Evolutionary conservation across 2,797 vertebrate species (phyloP).

Genomic region (Arctocebus calabarensis): DNA sequence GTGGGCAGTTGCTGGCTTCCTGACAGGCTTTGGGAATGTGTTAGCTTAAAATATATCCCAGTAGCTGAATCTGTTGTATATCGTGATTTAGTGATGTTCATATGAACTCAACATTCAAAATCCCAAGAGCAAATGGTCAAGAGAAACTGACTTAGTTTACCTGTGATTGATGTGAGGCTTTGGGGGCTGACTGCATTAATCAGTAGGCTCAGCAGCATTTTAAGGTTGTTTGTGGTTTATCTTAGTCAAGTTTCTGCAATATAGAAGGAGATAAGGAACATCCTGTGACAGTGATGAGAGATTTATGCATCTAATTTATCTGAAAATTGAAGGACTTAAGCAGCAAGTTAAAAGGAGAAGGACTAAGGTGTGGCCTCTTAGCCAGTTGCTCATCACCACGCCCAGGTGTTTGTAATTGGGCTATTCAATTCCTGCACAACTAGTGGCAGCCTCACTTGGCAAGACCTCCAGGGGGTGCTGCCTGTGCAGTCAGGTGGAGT

Average conservation of each 20-base stretch:
- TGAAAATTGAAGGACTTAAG: slow-evolving; percentile 1
- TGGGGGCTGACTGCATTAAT: neutral
- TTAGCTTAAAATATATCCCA: neutral
- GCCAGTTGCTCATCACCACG: neutral
- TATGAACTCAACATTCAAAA: neutral
- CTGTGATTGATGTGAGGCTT: neutral
- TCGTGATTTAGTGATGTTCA: neutral
- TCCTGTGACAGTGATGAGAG: neutral
- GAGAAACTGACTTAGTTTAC: neutral
- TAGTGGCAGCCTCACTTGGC: neutral
- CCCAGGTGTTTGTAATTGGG: neutral
- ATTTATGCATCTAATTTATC: neutral
- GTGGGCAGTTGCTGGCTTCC: neutral
- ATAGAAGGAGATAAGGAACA: neutral
- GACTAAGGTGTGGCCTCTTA: neutral
- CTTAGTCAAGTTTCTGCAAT: neutral
- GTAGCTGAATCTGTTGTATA: neutral
- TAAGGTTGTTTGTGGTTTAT: neutral
- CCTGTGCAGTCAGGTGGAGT: neutral
- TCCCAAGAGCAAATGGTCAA: neutral
- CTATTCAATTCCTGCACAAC: neutral
- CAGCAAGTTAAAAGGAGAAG: slow-evolving; percentile 16
- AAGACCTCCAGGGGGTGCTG: neutral
- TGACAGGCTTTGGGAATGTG: neutral
- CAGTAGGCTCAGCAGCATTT: neutral